Evolutionary conservation across 92 coral and sea anemone genomes (phyloP).

Genomic region (Siderastrea radians): DNA sequence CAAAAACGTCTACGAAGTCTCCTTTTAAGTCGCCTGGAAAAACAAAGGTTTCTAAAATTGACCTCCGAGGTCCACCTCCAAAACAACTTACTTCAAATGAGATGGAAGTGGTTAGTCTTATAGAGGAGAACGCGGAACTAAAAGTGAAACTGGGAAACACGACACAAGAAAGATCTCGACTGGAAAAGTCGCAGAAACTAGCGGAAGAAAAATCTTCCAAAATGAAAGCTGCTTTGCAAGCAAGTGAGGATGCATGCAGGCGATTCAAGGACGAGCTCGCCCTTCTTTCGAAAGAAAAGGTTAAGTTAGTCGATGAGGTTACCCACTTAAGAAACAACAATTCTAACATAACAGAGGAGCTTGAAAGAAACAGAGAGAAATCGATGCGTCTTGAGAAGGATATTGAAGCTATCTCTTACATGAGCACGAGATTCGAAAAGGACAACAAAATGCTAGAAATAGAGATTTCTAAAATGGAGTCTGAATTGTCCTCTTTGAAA

Average conservation of each 20-base stretch:
- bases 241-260: conserved; percentile 63
- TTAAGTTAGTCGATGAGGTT: conserved; percentile 50
- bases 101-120: conserved; percentile 73
- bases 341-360: conserved; percentile 57
- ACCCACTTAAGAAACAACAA: conserved; percentile 46
- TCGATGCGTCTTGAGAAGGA: conserved; percentile 76
- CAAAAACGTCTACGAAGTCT: conserved; percentile 53
- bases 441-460: conserved; percentile 68
- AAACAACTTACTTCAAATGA: conserved; percentile 68
- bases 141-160: conserved; percentile 69
- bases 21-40: conserved; percentile 59
- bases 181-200: conserved; percentile 68
- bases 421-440: conserved; percentile 72
- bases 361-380: conserved; percentile 71
- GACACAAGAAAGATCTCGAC: conserved; percentile 63
- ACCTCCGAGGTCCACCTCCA: conserved; percentile 69
- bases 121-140: conserved; percentile 86
- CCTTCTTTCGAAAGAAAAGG: conserved; percentile 55
- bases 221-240: conserved; percentile 61
- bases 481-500: conserved; percentile 73
- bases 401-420: conserved; percentile 61
- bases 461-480: conserved; percentile 73
- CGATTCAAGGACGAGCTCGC: conserved; percentile 64
- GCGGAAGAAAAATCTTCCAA: conserved; percentile 53
- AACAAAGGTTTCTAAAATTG: conserved; percentile 63